phyloP scores from a whole-genome alignment of 1,140 invertebrate genomes.

The Copidosoma floridanum region DNA sequence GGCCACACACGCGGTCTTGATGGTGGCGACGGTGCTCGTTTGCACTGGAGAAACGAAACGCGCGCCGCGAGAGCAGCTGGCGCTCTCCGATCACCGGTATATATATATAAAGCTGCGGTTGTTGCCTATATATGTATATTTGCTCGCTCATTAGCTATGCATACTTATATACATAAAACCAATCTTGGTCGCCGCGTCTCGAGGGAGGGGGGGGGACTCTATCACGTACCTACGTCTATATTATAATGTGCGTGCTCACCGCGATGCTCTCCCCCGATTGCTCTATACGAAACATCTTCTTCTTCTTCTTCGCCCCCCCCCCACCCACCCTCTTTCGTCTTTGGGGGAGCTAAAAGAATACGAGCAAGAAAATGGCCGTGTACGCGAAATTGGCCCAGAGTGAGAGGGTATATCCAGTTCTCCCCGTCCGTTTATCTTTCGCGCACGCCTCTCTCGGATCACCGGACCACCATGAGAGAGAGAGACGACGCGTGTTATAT shows the following conservation, averaged over 20 bases:
- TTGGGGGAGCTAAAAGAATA: slow-evolving; percentile 23
- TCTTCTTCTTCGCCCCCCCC: too few species aligned
- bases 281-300: too few species aligned
- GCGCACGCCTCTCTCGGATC: slow-evolving; percentile 12
- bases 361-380: background rate
- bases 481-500: too few species aligned
- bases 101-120: too few species aligned
- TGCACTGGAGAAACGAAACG: too few species aligned
- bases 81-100: too few species aligned
- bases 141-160: slow-evolving; percentile 52
- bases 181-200: slow-evolving; percentile 37
- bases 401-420: too few species aligned
- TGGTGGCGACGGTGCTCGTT: too few species aligned
- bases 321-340: too few species aligned
- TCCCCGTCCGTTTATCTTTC: background rate
- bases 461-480: slow-evolving; percentile 54
- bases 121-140: too few species aligned
- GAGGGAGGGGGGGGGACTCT: slow-evolving; percentile 42
- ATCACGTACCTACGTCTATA: too few species aligned
- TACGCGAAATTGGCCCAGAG: slow-evolving; percentile 21
- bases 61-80: slow-evolving; percentile 26
- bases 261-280: slow-evolving; percentile 26
- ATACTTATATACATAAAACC: slow-evolving; percentile 44
- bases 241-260: slow-evolving; percentile 45
- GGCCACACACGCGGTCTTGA: slow-evolving; percentile 39